Percentiles rank a stretch among this genome's conserved stretches.
Conservation (phyloP, 2,888 invertebrate genomes). For the Rugalucina vietnamica region DNA sequence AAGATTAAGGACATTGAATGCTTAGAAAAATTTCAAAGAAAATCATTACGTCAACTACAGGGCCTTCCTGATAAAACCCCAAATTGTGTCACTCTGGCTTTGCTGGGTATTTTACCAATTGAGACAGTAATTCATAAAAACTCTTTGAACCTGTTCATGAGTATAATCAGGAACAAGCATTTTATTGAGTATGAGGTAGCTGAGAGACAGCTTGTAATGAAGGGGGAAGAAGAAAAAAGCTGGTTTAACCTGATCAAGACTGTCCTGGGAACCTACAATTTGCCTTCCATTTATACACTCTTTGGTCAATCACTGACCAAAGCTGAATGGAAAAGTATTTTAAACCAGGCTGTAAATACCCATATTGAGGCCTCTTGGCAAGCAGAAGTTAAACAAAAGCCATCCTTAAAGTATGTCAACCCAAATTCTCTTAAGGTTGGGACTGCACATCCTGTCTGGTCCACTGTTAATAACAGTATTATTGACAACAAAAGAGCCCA, state of each 20-base stretch:
- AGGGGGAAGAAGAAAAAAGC: not conserved
- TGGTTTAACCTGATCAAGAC: not conserved
- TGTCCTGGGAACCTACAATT: not conserved
- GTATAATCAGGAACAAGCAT: not conserved
- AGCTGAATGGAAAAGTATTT: not conserved
- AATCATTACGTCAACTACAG: not conserved
- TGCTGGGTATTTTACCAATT: not conserved
- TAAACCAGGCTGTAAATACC: not conserved
- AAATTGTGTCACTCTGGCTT: not conserved
- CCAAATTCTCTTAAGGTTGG: not conserved
- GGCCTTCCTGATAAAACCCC: not conserved
- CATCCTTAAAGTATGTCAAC: not conserved
- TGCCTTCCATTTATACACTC: not conserved
- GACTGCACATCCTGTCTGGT: not conserved
- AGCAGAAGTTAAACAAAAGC: not conserved
- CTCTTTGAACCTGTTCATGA: constrained; percentile 4
- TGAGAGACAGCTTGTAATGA: not conserved
- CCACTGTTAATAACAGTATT: not conserved
- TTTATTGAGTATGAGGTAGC: not conserved
- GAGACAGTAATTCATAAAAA: not conserved
- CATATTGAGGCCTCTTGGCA: not conserved
- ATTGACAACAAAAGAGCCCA: not conserved
- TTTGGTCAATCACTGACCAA: not conserved
- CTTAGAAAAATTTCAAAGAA: not conserved
- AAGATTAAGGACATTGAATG: not conserved